phyloP scores from a whole-genome alignment of 1,140 invertebrate species.

The Conus ventricosus region DNA sequence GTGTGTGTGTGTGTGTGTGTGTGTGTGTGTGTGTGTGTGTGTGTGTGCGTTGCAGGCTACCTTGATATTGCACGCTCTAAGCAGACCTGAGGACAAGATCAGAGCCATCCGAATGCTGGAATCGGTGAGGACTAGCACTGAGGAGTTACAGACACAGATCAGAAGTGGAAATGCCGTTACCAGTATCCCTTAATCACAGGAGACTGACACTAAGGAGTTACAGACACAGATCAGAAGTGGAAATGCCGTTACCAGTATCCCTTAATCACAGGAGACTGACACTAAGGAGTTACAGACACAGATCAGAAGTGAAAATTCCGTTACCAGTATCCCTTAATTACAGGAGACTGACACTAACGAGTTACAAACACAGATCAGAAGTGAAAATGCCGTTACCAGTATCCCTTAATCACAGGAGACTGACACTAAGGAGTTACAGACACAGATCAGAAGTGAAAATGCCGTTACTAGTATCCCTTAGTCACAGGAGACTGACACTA shows the following conservation, averaged over 20 bases:
- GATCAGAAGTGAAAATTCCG: too few relatives aligned
- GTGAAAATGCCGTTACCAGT: background rate
- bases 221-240: too few relatives aligned
- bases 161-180: background rate
- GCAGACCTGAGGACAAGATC: constrained; percentile 67
- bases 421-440: too few relatives aligned
- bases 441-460: too few relatives aligned
- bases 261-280: background rate
- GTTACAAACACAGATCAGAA: too few relatives aligned
- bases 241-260: background rate
- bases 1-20: too few relatives aligned
- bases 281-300: too few relatives aligned
- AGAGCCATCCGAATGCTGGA: constrained; percentile 67
- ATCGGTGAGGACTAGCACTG: constrained; percentile 60
- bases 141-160: too few relatives aligned
- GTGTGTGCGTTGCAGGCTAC: constrained; percentile 54
- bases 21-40: background rate
- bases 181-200: background rate
- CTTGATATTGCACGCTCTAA: constrained; percentile 61
- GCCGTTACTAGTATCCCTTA: background rate
- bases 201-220: background rate
- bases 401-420: background rate
- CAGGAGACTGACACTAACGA: background rate
- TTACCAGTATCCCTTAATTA: background rate
- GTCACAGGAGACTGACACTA: background rate